Evolutionary conservation across 2,888 invertebrate genomes (phyloP), one percentile per base, ranked within the genome.

Genomic region (Catocala nupta): DNA sequence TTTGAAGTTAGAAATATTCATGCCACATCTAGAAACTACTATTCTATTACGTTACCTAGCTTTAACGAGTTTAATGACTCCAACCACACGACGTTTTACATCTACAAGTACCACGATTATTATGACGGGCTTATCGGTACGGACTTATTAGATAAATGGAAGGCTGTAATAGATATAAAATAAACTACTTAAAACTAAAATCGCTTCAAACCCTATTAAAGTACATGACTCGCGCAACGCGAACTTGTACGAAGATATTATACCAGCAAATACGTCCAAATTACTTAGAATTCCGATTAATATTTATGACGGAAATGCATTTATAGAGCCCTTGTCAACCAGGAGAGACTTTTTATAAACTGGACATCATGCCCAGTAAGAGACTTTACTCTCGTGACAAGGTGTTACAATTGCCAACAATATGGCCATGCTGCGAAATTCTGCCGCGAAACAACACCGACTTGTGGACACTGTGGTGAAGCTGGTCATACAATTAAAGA

Each of bases 1-100:
- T 77, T 77, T 33, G 73, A 77, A 59, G 70, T 78, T 2, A 65
- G 58, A 1, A 77, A 76, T 49, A 43, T 74, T 6, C 77, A 78
- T 12, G 75, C 68, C 1, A 69, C 68, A 0, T 70, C 45, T 12
- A 12, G 64, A 6, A 70, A 61, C 16, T 55, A 80, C 3, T 69
- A 75, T 63, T 80, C 80, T 0, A 73, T 81, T 11, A 77, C 70
- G 0, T 5, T 81, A 43, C 81, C 71, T 0, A 45, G 56, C 50
- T 75, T 79, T 51, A 3, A 10, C 0, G 72, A 77, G 44, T 65
- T 78, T 44, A 64, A 61, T 3, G 73, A 74, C 1, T 0, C 11
- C 6, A 54, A 47, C 6, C 10, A 65, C n/a, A 59, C 78, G 0
- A 79, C 44, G 1, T 55, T 80, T 4, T 82, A 63, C 34, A 45